A percentile compares a stretch with the other conserved stretches of the same genome.
These are phyloP conservation scores for Dendrolimus pini DNA, from an alignment of 2,888 invertebrate genomes.

Conservation along the genomic window DNA sequence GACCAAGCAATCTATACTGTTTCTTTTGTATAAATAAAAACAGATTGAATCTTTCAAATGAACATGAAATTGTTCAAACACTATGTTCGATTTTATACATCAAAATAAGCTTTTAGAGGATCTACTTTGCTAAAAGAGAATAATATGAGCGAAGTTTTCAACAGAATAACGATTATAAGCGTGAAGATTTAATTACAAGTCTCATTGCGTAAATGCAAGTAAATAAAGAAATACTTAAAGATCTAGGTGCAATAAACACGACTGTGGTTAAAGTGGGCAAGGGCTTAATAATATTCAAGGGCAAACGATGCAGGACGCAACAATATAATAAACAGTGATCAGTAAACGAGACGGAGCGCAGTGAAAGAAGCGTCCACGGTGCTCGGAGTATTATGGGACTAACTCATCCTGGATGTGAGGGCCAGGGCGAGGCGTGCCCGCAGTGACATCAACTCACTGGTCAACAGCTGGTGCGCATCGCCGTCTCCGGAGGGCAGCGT, in stretches of 20 bases:
- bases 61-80: no score
- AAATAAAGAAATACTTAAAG: neutral
- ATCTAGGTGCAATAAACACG: neutral
- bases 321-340: constrained; percentile 19
- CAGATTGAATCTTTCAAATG: no score
- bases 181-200: no score
- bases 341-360: constrained; percentile 33
- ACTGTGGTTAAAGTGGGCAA: neutral
- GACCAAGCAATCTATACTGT: neutral
- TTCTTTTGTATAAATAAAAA: neutral
- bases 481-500: constrained; percentile 96
- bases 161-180: no score
- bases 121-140: no score
- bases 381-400: constrained; percentile 67
- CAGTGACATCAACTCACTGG: constrained; percentile 79
- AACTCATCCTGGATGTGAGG: constrained; percentile 79
- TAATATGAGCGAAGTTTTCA: no score
- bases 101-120: no score
- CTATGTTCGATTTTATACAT: no score
- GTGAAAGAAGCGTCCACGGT: constrained; percentile 58
- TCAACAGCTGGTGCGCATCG: constrained; percentile 78
- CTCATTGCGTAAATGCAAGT: no score
- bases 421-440: constrained; percentile 70
- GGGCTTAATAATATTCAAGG: neutral
- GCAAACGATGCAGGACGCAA: constrained; percentile 4